phyloP scores from a whole-genome alignment of 1,140 invertebrate genomes.

The Aphidius gifuensis region DNA sequence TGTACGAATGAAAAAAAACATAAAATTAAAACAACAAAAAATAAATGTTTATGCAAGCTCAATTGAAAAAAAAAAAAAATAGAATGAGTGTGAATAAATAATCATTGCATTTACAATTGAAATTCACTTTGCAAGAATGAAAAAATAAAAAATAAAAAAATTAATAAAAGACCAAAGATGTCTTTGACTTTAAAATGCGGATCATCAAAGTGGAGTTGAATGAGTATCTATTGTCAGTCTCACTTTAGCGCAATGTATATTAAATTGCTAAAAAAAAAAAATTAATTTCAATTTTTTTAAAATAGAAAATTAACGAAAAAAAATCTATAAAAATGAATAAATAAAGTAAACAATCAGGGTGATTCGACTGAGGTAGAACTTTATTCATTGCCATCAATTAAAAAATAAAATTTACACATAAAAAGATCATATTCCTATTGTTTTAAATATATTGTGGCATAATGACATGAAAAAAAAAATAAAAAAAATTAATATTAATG shows the following conservation, averaged over 20 bases:
- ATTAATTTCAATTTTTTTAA: neutral
- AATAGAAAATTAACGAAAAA: too few species aligned
- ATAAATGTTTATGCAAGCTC: neutral
- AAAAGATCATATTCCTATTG: neutral
- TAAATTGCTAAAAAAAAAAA: too few species aligned
- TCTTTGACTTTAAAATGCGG: too few species aligned
- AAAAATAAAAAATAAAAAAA: conserved; percentile 2
- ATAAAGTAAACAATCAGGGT: conserved; percentile 3
- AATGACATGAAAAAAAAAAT: conserved; percentile 8
- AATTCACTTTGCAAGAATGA: neutral
- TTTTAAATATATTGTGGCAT: conserved; percentile 12
- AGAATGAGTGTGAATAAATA: conserved; percentile 15
- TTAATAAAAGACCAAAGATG: too few species aligned
- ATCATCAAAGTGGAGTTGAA: conserved; percentile 1
- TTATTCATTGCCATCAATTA: neutral
- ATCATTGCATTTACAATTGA: conserved; percentile 2
- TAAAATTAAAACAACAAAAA: conserved; percentile 12
- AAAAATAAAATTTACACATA: conserved; percentile 11
- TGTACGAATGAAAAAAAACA: conserved; percentile 26
- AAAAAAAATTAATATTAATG: conserved; percentile 11
- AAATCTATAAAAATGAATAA: neutral
- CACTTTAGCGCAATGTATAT: neutral
- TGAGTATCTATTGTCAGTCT: conserved; percentile 1
- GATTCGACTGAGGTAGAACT: conserved; percentile 6
- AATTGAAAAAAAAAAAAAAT: conserved; percentile 9